Percentiles rank a stretch among this genome's conserved stretches.
These are phyloP conservation scores for Pelobates fuscus DNA, from an alignment of 2,113 vertebrate genomes.

Conservation along the genomic window DNA sequence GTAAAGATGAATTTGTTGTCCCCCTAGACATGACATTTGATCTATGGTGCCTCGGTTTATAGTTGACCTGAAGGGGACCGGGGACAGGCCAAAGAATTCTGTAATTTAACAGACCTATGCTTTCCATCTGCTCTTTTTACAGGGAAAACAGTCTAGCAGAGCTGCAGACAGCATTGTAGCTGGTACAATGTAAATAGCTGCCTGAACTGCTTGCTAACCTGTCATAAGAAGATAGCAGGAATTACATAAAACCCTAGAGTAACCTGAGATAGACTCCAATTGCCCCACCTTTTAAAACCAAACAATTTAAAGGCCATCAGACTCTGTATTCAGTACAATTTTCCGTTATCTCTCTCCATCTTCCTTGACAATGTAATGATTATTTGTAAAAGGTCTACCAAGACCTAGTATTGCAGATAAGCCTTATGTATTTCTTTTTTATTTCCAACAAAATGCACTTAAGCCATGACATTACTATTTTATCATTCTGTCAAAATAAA, in stretches of 20 bases:
- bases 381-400: not conserved
- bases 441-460: not conserved
- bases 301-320: not conserved
- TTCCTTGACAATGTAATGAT: not conserved
- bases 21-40: not conserved
- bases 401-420: not conserved
- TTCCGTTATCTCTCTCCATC: not conserved
- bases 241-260: constrained; percentile 1
- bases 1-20: not conserved
- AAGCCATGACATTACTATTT: not conserved
- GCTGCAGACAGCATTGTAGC: not conserved
- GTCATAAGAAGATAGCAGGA: constrained; percentile 1
- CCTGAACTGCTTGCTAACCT: constrained; percentile 10
- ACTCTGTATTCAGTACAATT: not conserved
- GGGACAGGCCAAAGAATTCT: not conserved
- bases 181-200: not conserved
- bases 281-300: not conserved
- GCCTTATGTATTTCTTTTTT: not conserved
- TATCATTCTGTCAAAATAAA: no score
- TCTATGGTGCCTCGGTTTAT: not conserved
- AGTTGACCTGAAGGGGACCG: constrained; percentile 2
- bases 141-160: not conserved
- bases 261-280: not conserved
- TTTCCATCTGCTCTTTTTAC: not conserved
- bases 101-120: not conserved